Base-by-base conservation (phyloP, 2,113 vertebrate species). In the Glaucomys volans region DNA sequence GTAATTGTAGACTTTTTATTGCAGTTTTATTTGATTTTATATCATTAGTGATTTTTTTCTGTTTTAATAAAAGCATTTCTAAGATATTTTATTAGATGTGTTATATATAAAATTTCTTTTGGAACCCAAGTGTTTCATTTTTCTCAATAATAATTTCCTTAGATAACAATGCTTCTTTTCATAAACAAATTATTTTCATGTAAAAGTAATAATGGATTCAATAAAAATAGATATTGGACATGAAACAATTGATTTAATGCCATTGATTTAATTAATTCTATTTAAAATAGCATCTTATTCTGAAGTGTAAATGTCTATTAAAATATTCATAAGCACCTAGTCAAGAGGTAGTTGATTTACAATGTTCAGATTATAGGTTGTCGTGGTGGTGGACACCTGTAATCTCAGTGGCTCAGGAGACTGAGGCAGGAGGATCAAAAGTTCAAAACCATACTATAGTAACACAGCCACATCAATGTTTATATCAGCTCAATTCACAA, bases 231-330 rank as follows among this genome's bases (percentile, higher is more conserved):
- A 90, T 35, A 54, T 79, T 87, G 52, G 44, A 47, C 44, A 47
- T 47, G 44, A 47, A 47, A 47, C 44, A 47, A 47, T 47, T 47
- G 44, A 47, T 47, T 47, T 9, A 8, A 47, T 47, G 44, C 90
- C 62, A 7, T 40, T 89, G 83, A 96, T 97, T 98, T 97, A 95
- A 98, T 97, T 98, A 97, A 92, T 44, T 28, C 7, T 40, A 11
- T 97, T 98, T 94, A 95, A 97, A 97, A 88, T 22, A 47, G 72
- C 93, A 96, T 84, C 50, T 9, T 92, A 96, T 74, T 91, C 75
- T 95, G 76, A 97, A 86, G 84, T 69, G 20, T 97, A 91, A 91
- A 98, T 97, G 87, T 92, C 90, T 97, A 83, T 94, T 86, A 72
- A 98, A 97, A 97, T 85, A 77, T 96, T 98, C 95, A 96, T 97